These are phyloP conservation scores for Eulemur macaco DNA, from an alignment of 2,113 vertebrate species.

Conservation along the genomic window DNA sequence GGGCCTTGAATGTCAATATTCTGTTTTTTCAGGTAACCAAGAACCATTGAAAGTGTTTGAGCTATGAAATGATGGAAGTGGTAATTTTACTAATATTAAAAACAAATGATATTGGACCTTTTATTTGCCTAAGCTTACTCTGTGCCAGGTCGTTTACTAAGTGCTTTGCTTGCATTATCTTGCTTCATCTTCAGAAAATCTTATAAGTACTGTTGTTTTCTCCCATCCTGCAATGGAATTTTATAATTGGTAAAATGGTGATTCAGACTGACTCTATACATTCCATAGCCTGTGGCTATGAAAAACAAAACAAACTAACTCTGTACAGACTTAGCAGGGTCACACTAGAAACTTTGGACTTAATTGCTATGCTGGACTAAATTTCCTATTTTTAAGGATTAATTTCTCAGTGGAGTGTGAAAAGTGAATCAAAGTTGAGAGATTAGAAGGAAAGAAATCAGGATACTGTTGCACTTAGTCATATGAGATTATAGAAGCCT, in stretches of 20 bases:
- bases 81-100: conserved; percentile 1
- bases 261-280: background rate
- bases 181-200: background rate
- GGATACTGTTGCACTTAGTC: background rate
- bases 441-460: background rate
- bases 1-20: background rate
- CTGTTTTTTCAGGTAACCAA: background rate
- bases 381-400: background rate
- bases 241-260: background rate
- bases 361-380: background rate
- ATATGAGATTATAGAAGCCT: background rate
- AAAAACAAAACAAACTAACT: no score
- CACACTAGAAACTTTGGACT: background rate
- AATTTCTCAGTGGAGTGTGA: background rate
- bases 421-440: background rate
- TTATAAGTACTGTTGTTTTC: background rate
- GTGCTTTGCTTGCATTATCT: background rate
- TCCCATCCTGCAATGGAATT: background rate
- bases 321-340: background rate
- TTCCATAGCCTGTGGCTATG: no score
- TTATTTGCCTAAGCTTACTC: background rate
- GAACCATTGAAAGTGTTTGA: conserved; percentile 16
- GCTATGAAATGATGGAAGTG: background rate
- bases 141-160: background rate
- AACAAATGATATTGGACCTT: background rate